Evolutionary conservation across 2,113 vertebrate genomes (phyloP), one percentile per base, ranked within the genome.

Genomic region (Urocynchramus pylzowi): DNA sequence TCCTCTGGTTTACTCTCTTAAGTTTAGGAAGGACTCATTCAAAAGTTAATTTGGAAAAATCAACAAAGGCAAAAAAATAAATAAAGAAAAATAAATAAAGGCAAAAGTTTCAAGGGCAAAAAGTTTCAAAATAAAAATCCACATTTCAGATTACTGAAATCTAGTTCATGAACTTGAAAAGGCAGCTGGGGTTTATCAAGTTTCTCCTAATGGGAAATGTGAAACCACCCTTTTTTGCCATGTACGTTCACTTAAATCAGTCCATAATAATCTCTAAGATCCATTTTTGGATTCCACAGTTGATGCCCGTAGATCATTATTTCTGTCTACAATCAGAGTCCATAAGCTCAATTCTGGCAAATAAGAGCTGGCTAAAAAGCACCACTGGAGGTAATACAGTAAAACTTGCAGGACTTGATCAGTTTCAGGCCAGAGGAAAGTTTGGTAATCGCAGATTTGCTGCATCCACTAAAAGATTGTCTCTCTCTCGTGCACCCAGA

Each of bases 61-160:
- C 89, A 97, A 95, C 65, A 93, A 67, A 90, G 53, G 60, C 52
- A 81, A 47, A 90, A 89, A 81, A 61, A 61, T 39, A 61, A 61
- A 61, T 60, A 60, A 18, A 39, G 93, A 95, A 95, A 89, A 89
- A 85, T 57, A 92, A 97, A 95, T 75, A 95, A 73, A 90, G 53
- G 64, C 47, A 81, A 47, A 90, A 59, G 41, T 87, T 97, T 91
- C 92, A 95, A 94, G 93, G 93, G 47, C 80, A 91, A 84, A 96
- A 76, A 54, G 7, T 37, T 96, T 92, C 90, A 69, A 67, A 69
- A 56, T 81, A 65, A 74, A 95, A 87, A 61, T 19, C 21, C 26
- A 31, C 2, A 0, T 49, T 67, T 77, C 54, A 87, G 64, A 50
- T 92, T 56, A 84, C 71, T n/a, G 91, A 50, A 86, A 87, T 33